Evolutionary conservation across 2,797 vertebrate species (phyloP), one percentile per base, ranked within the genome.

Genomic region (Crenuchus spilurus): DNA sequence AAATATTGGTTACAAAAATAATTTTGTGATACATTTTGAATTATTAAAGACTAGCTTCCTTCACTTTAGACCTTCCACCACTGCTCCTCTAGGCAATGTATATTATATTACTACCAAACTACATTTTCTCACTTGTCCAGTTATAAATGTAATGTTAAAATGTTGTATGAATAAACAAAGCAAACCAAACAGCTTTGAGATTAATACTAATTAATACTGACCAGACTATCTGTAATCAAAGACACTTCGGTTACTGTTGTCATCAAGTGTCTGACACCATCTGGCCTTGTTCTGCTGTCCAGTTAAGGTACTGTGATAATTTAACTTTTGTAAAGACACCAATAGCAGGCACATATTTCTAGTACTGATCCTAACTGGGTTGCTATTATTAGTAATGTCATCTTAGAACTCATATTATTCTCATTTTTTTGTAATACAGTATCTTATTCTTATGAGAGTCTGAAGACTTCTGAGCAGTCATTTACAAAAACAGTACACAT

Each of bases 41-140:
- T 37, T 80, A 82, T 69, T 83, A 84, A 80, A 85, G 72, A 62
- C 26, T n/a, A 64, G 61, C 14, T 18, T 46, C 41, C 13, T 46
- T 64, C 8, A 9, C 16, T 30, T 63, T n/a, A 16, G 24, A 24
- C 9, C 16, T 14, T 39, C 1, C 20, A 26, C 13, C 4, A 39
- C 22, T 55, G 14, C 4, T 14, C 4, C 10, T 10, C 10, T 37
- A 4, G 4, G 35, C 10, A 37, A 10, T 37, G 35, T 37, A 4
- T 37, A 10, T 37, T 4, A 51, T 57, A 31, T 55, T 57, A 37
- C 22, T 16, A 24, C 35, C 20, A 24, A 42, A 24, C 60, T 61
- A 62, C 26, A 4, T 14, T 20, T 13, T 20, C 20, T 0, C 28
- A 18, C 24, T 22, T 24, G 28, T 46, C 18, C 18, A 35, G 13